Evolutionary conservation across 2,888 invertebrate species (phyloP), one percentile per base, ranked within the genome.

Genomic region (Thysanoteuthis rhombus): DNA sequence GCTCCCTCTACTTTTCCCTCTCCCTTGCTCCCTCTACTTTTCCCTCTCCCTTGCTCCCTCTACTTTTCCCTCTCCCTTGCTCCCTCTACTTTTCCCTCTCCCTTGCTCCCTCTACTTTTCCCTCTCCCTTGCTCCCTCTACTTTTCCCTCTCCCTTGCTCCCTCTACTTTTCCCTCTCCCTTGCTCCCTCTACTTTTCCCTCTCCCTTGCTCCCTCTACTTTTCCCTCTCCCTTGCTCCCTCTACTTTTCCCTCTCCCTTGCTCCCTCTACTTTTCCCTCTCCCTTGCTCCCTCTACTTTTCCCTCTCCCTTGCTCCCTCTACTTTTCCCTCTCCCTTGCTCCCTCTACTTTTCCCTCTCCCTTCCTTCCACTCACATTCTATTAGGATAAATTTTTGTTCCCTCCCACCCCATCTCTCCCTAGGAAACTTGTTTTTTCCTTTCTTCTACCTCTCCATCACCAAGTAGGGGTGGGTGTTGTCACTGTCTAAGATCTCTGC

Each of bases 251-350:
- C 28, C n/a, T 28, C 6, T 40, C 25, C 25, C 12, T n/a, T n/a
- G n/a, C n/a, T n/a, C n/a, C n/a, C n/a, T n/a, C n/a, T n/a, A n/a
- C n/a, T n/a, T n/a, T n/a, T n/a, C n/a, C n/a, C n/a, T 39, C 32
- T 36, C n/a, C 40, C 52, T 89, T 2, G 90, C 92, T n/a, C n/a
- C 90, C 28, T 38, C 39, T 45, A 52, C 93, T 93, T 39, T 39
- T 10, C 58, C 93, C 93, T 93, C 89, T 52, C 90, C 93, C 93
- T 93, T 93, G 47, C 93, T 91, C 90, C 90, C 47, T 89, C 58
- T 47, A 90, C 47, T 28, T 16, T 42, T 40, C 75, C 38, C 40
- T 90, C 42, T 6, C 39, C n/a, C 28, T 16, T 91, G 4, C 2
- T 8, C 28, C 47, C 52, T 32, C 47, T 28, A 39, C 75, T 36